phyloP scores from a whole-genome alignment of 1,140 invertebrate genomes.

The Bicyclus anynana region DNA sequence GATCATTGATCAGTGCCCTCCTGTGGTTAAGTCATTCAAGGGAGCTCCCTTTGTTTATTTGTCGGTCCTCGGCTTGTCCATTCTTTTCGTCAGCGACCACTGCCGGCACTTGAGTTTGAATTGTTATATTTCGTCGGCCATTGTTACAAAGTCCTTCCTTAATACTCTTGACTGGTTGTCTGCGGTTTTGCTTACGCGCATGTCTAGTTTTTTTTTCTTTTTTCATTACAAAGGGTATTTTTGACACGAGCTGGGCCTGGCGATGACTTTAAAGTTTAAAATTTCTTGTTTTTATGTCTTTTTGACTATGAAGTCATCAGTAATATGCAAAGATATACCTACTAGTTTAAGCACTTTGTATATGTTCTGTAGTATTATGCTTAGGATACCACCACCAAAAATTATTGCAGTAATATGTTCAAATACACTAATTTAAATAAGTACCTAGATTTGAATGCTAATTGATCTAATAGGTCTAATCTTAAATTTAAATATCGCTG shows the following conservation, averaged over 20 bases:
- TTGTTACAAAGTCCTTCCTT: constrained; percentile 17
- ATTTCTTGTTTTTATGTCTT: no score
- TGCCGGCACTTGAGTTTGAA: constrained; percentile 17
- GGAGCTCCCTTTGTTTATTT: constrained; percentile 19
- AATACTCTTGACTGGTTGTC: background rate
- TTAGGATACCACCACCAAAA: no score
- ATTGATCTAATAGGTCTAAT: no score
- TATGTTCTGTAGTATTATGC: no score
- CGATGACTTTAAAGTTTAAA: no score
- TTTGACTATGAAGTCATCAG: no score
- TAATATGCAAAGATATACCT: no score
- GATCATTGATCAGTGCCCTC: constrained; percentile 31
- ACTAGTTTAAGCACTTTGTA: no score
- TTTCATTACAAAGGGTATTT: background rate
- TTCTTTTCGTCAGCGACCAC: constrained; percentile 12
- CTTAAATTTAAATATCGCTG: no score
- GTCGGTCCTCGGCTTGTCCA: constrained; percentile 12
- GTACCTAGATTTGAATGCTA: no score
- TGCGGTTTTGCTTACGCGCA: background rate
- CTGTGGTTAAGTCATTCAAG: constrained; percentile 34
- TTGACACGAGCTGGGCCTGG: background rate
- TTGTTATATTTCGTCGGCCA: constrained; percentile 9
- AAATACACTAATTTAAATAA: no score
- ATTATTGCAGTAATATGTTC: no score
- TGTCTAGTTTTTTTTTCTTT: background rate